Conservation (phyloP, 2,888 invertebrate genomes). For the Homarus gammarus region DNA sequence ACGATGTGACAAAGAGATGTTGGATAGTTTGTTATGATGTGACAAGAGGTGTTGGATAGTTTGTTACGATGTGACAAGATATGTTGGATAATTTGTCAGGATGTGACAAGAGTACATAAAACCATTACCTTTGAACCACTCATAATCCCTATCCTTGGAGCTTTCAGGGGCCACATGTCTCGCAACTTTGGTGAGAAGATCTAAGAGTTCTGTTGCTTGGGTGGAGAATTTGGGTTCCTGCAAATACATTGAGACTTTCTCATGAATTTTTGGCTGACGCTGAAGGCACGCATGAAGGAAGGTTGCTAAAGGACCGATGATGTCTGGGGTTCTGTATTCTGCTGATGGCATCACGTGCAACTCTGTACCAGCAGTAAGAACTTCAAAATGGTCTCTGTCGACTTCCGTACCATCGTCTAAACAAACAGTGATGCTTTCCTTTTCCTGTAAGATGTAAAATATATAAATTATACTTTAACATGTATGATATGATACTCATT, state of each 20-base stretch:
- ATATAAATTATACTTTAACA: neutral
- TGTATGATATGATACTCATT: neutral
- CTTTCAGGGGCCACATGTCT: neutral
- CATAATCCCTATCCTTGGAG: slow-evolving; percentile 1
- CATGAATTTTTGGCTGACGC: slow-evolving; percentile 28
- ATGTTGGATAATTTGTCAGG: too few relatives aligned
- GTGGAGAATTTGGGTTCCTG: slow-evolving; percentile 13
- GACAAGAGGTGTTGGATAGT: too few relatives aligned
- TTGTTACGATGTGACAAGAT: too few relatives aligned
- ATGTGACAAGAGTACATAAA: too few relatives aligned
- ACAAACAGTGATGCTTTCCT: slow-evolving; percentile 21
- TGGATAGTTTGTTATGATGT: too few relatives aligned
- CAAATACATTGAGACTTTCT: neutral
- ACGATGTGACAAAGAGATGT: too few relatives aligned
- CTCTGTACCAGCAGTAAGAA: slow-evolving; percentile 24
- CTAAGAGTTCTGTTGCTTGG: slow-evolving; percentile 16
- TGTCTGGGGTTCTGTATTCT: neutral
- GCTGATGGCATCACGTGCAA: slow-evolving; percentile 7
- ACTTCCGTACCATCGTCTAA: slow-evolving; percentile 58
- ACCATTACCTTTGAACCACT: slow-evolving; percentile 56
- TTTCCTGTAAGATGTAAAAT: slow-evolving; percentile 32
- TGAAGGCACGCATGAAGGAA: slow-evolving; percentile 45
- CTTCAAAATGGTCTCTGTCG: slow-evolving; percentile 60
- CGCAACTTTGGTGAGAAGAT: neutral
- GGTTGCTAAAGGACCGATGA: slow-evolving; percentile 17